A percentile compares a stretch with the other conserved stretches of the same genome.
These are phyloP conservation scores for Ochropacha duplaris DNA, from an alignment of 2,888 invertebrate genomes.

Conservation along the genomic window DNA sequence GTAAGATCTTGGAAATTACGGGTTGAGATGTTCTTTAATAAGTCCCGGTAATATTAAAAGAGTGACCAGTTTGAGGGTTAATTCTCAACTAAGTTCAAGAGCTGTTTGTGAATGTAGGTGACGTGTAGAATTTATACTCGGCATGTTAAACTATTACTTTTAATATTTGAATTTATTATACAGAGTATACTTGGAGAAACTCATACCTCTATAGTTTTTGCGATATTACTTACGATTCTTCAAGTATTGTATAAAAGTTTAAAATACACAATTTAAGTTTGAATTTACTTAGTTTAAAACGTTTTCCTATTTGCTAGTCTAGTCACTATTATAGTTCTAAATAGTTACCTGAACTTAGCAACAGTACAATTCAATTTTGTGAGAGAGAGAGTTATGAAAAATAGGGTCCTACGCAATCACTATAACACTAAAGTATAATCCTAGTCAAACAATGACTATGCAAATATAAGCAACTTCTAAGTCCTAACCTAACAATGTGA, in stretches of 20 bases:
- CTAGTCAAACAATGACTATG: conserved; percentile 19
- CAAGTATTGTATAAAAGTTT: too few relatives aligned
- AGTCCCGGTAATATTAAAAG: neutral
- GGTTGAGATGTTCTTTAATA: conserved; percentile 17
- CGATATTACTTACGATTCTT: too few relatives aligned
- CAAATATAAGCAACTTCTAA: conserved; percentile 26
- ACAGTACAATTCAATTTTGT: neutral
- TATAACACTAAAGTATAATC: conserved; percentile 25
- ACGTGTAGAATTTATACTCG: too few relatives aligned
- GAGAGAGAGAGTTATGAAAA: neutral
- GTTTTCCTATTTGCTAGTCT: too few relatives aligned
- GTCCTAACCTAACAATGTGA: conserved; percentile 25
- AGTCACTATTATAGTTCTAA: too few relatives aligned
- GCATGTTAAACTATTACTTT: too few relatives aligned
- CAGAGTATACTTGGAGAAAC: too few relatives aligned
- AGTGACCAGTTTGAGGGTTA: conserved; percentile 3
- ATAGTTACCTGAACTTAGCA: too few relatives aligned
- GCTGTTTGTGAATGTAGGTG: conserved; percentile 5
- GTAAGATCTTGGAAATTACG: conserved; percentile 26
- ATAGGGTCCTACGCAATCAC: conserved; percentile 21
- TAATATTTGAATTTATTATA: too few relatives aligned
- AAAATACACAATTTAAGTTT: too few relatives aligned
- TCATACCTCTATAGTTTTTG: too few relatives aligned
- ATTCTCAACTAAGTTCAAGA: conserved; percentile 1
- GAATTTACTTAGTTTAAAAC: too few relatives aligned